Conservation (phyloP, 2,888 invertebrate genomes). For the Morpho deidamia region DNA sequence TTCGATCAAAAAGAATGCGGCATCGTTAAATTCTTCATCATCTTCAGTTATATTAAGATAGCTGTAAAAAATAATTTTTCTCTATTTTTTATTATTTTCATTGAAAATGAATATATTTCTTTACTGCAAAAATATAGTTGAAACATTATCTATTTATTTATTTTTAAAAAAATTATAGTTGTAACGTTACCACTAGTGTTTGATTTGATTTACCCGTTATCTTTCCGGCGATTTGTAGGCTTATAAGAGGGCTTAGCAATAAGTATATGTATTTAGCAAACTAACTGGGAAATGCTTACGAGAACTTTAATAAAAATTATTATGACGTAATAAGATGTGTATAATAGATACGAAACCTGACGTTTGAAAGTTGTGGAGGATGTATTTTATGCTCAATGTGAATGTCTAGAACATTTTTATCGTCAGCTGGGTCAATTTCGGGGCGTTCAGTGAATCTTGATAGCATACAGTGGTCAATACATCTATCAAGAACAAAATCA, state of each 20-base stretch:
- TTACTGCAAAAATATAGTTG: neutral
- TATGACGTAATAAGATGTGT: slow-evolving; percentile 11
- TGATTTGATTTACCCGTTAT: slow-evolving; percentile 13
- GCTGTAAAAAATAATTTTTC: slow-evolving; percentile 29
- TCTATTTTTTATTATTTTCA: neutral
- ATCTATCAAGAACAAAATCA: slow-evolving; percentile 84
- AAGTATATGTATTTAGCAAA: slow-evolving; percentile 28
- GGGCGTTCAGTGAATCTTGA: slow-evolving; percentile 63
- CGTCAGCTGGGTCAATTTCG: slow-evolving; percentile 55
- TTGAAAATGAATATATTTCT: no score
- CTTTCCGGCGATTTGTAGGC: slow-evolving; percentile 16
- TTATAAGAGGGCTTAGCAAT: slow-evolving; percentile 36
- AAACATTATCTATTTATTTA: neutral
- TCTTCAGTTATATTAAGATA: slow-evolving; percentile 52
- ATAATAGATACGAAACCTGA: slow-evolving; percentile 37
- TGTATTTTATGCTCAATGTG: slow-evolving; percentile 73
- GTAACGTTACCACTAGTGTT: neutral
- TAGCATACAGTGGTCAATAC: slow-evolving; percentile 84
- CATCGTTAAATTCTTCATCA: slow-evolving; percentile 66
- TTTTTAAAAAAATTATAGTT: neutral
- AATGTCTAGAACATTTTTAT: slow-evolving; percentile 75
- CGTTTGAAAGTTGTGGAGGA: slow-evolving; percentile 57
- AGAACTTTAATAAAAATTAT: slow-evolving; percentile 23
- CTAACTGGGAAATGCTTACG: slow-evolving; percentile 38
- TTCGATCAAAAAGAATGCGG: slow-evolving; percentile 81